A percentile compares a stretch with the other conserved stretches of the same genome.
These are phyloP conservation scores for Barnardius zonarius DNA, from an alignment of 2,113 vertebrate species.

Conservation along the genomic window DNA sequence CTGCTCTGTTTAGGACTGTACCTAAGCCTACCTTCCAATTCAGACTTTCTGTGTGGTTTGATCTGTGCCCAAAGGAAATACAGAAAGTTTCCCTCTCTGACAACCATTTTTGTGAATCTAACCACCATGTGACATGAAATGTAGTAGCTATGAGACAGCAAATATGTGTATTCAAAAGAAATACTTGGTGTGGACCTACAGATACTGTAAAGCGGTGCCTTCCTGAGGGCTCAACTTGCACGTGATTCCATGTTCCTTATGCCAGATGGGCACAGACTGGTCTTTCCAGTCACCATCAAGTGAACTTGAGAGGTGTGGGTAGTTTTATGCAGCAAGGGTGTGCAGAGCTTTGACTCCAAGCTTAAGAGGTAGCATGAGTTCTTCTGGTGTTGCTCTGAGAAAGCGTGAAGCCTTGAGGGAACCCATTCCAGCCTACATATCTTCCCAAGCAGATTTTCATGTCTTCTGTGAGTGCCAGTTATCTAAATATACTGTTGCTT, in stretches of 20 bases:
- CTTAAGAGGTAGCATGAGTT: not conserved
- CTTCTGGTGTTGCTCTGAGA: not conserved
- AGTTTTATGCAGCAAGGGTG: not conserved
- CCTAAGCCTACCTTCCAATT: not conserved
- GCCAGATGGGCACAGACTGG: rapidly evolving
- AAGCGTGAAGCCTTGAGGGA: not conserved
- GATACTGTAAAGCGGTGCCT: not conserved
- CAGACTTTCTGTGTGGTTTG: not conserved
- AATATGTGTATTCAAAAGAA: not conserved
- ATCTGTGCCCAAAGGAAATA: not conserved
- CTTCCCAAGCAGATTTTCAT: not conserved
- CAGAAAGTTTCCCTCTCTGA: not conserved
- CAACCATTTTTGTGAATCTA: not conserved
- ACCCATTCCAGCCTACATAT: not conserved
- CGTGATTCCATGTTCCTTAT: not conserved
- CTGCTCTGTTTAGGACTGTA: not conserved
- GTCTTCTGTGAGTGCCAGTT: not conserved
- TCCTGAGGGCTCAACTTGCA: not conserved
- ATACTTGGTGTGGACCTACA: not conserved
- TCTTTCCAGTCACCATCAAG: not conserved
- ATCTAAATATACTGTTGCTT: not conserved
- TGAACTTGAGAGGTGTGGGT: not conserved
- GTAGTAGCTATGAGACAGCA: not conserved
- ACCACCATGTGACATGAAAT: not conserved
- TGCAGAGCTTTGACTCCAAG: not conserved